Percentiles rank a stretch among this genome's conserved stretches.
These are phyloP conservation scores for Fregata magnificens DNA, from an alignment of 2,113 vertebrate genomes.

Conservation along the genomic window DNA sequence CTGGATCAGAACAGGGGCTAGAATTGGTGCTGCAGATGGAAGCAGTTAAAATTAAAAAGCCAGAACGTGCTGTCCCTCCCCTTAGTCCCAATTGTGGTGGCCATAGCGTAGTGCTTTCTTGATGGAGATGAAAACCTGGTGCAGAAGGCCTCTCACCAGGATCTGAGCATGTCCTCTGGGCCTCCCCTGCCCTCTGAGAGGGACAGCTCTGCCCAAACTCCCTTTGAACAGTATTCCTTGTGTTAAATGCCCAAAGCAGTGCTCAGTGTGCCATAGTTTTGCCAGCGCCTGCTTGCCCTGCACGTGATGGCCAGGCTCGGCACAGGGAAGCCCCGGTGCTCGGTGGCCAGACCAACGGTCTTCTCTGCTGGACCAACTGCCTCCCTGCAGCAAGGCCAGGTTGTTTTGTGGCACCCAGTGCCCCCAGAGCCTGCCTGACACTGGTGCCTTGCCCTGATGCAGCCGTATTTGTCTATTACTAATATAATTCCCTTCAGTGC, in stretches of 20 bases:
- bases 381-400: background rate
- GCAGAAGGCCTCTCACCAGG: background rate
- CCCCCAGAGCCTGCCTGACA: background rate
- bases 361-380: background rate
- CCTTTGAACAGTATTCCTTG: background rate
- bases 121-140: accelerated
- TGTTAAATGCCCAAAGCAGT: background rate
- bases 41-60: background rate
- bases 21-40: background rate
- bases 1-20: background rate
- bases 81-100: background rate
- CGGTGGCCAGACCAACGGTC: accelerated
- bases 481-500: background rate
- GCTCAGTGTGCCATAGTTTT: accelerated
- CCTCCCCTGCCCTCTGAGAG: accelerated
- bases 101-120: accelerated
- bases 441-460: background rate
- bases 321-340: background rate
- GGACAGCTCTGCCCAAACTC: background rate
- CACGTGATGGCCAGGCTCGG: accelerated
- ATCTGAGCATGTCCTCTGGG: background rate
- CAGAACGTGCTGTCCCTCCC: background rate
- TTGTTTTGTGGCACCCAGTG: background rate
- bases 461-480: background rate
- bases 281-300: background rate